Evolutionary conservation across 2,113 vertebrate genomes (phyloP).

Genomic region (Centropristis striata): DNA sequence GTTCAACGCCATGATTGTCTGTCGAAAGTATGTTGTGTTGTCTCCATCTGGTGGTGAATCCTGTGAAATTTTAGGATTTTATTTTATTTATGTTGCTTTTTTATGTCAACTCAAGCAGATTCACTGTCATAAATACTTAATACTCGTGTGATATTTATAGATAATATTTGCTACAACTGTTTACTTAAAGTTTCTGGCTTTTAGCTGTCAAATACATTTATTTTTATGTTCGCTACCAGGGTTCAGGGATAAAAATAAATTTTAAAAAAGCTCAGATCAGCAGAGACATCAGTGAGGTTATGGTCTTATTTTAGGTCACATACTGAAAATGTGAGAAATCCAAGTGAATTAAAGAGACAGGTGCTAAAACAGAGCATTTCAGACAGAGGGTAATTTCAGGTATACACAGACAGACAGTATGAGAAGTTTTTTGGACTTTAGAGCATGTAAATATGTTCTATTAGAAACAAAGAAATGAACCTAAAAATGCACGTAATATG

Average conservation of each 20-base stretch:
- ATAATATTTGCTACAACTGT: not conserved
- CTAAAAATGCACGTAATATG: too few species aligned
- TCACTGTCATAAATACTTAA: not conserved
- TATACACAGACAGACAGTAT: too few species aligned
- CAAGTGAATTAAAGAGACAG: too few species aligned
- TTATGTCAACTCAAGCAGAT: not conserved
- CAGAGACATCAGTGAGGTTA: not conserved
- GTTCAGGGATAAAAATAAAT: not conserved
- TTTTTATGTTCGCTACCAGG: not conserved
- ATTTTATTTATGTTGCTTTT: not conserved
- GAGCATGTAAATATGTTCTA: too few species aligned
- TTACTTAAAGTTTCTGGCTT: not conserved
- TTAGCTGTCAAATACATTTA: not conserved
- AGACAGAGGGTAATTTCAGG: too few species aligned
- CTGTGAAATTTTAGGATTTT: not conserved
- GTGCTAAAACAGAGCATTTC: too few species aligned
- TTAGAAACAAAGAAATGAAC: too few species aligned
- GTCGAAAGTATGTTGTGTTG: constrained; percentile 28
- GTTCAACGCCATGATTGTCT: not conserved
- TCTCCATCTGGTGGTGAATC: constrained; percentile 78
- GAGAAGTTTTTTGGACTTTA: too few species aligned
- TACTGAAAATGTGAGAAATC: too few species aligned
- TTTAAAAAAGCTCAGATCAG: not conserved
- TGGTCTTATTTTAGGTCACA: too few species aligned
- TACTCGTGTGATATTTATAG: not conserved